Conservation (phyloP, 2,797 vertebrate genomes). For the Esox masquinongy region DNA sequence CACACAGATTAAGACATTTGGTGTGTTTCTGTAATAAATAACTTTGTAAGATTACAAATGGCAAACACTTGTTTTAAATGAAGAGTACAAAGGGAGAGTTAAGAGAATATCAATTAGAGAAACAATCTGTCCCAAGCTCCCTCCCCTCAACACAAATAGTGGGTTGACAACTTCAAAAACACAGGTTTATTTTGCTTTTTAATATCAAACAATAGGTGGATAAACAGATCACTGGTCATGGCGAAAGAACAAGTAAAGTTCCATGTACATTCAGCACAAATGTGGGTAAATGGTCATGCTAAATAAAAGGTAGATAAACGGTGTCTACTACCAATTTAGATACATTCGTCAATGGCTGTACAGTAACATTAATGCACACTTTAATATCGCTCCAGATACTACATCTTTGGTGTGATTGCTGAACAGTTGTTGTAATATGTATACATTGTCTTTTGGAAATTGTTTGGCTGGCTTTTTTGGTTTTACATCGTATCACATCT, state of each 20-base stretch:
- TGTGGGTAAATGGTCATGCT: no score
- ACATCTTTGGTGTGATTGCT: neutral
- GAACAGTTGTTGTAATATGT: neutral
- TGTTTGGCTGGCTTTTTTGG: neutral
- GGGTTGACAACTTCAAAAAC: no score
- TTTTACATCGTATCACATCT: no score
- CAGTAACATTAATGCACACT: neutral
- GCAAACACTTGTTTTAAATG: neutral
- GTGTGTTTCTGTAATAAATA: conserved; percentile 84
- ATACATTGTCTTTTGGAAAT: neutral
- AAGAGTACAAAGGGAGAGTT: neutral
- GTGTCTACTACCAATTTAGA: neutral
- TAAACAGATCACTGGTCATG: no score
- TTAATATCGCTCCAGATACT: neutral
- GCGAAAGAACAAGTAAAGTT: no score
- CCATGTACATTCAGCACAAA: no score
- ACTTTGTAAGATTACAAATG: conserved; percentile 69
- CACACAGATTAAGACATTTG: conserved; percentile 63
- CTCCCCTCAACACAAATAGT: no score
- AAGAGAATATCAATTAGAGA: neutral
- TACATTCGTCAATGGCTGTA: neutral
- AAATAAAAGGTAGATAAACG: no score
- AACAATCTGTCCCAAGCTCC: neutral
- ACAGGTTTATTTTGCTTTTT: no score
- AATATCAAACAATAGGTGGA: no score